Evolutionary conservation across 2,113 vertebrate species (phyloP).

Genomic region (Eurypyga helias): DNA sequence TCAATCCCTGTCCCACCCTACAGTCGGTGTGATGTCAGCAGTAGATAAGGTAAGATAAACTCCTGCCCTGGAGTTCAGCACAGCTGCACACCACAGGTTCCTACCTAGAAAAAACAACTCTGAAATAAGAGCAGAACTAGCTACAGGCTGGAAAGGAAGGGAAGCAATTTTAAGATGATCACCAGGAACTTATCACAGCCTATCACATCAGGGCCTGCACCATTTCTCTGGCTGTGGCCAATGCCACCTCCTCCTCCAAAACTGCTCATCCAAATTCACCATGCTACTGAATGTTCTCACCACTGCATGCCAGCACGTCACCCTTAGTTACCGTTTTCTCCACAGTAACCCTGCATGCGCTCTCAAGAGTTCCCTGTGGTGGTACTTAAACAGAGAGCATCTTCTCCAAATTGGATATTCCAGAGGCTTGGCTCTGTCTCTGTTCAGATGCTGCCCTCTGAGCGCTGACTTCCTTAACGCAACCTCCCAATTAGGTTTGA

Average conservation of each 20-base stretch:
- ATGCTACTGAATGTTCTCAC: not conserved
- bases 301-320: not conserved
- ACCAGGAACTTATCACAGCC: not conserved
- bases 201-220: not conserved
- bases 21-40: not conserved
- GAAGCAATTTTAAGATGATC: not conserved
- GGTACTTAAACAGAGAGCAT: not conserved
- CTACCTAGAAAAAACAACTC: not conserved
- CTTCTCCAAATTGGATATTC: not conserved
- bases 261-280: not conserved
- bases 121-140: not conserved
- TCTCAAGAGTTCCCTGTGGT: not conserved
- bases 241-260: not conserved
- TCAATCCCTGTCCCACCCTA: not conserved
- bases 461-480: not conserved
- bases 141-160: not conserved
- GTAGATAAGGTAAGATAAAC: not conserved
- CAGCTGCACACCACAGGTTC: not conserved
- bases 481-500: not conserved
- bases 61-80: not conserved
- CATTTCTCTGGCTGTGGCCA: not conserved
- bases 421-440: not conserved
- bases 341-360: not conserved
- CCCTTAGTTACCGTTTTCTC: not conserved
- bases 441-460: not conserved